Evolutionary conservation across 2,888 invertebrate species (phyloP), one percentile per base, ranked within the genome.

Genomic region (Sinopyrophorus schimmeli): DNA sequence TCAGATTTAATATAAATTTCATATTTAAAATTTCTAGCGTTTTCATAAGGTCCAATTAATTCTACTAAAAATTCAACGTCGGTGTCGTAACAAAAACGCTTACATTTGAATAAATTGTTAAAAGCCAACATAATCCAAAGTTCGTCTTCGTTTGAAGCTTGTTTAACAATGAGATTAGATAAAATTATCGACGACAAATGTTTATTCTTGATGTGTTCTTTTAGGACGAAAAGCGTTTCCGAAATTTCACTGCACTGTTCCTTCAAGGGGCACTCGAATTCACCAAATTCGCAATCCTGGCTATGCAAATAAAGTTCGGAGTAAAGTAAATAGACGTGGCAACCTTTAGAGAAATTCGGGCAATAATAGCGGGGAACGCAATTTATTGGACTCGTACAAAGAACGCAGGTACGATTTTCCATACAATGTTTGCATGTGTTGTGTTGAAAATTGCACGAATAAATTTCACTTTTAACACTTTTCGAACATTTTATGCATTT

Each of bases 51-150:
- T 2, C 68, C 68, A 3, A 65, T 34, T 46, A 62, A 63, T n/a
- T 57, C 58, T 5, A 66, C 61, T 11, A 58, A 39, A 43, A 68
- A 58, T 41, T 68, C 67, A 4, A 64, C 60, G 11, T 55, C 57
- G n/a, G 55, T 55, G 15, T 57, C 59, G 39, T 61, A 67, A 46
- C 61, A 57, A 46, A 58, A 67, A 50, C 62, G 64, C 4, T 60
- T 60, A 44, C 64, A 65, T 35, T 58, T 61, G 47, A 68, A 68
- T 7, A 67, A 52, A 27, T 53, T 56, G n/a, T 60, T 58, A 37
- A 62, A 51, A 21, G 59, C 64, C 11, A 62, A 21, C 43, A 67
- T 53, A 14, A 63, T 56, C 31, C 66, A 55, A 1, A 27, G 42
- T 30, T 64, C 52, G 50, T 68, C 67, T 39, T 53, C 58, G n/a